phyloP scores from a whole-genome alignment of 1,140 invertebrate genomes.

The Melanaphis sacchari region DNA sequence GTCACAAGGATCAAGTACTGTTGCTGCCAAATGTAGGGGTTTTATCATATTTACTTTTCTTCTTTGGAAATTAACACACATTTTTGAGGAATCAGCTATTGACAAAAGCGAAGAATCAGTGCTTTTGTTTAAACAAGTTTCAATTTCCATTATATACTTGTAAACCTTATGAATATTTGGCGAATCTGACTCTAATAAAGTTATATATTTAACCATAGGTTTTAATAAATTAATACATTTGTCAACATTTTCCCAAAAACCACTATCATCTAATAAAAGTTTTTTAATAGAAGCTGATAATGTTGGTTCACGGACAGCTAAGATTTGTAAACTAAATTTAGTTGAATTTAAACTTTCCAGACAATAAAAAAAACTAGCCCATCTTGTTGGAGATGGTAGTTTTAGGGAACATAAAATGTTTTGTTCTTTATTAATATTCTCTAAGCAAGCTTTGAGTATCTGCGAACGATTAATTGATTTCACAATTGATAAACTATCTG shows the following conservation, averaged over 20 bases:
- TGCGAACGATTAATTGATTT: neutral
- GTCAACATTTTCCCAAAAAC: neutral
- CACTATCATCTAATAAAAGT: neutral
- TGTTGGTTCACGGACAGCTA: neutral
- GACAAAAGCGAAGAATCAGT: neutral
- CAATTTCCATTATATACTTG: neutral
- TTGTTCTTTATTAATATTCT: neutral
- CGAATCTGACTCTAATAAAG: neutral
- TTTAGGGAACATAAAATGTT: neutral
- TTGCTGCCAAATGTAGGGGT: slow-evolving; percentile 5
- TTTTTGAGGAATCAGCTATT: neutral
- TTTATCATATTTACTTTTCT: neutral
- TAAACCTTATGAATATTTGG: neutral
- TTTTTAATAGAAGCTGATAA: neutral
- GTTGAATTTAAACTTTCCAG: neutral
- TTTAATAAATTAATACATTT: neutral
- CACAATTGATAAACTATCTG: neutral
- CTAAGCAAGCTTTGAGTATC: neutral
- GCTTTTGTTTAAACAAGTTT: neutral
- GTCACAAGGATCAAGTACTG: neutral
- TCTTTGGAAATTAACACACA: neutral
- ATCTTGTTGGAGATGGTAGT: neutral
- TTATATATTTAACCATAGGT: neutral
- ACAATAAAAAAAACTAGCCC: slow-evolving; percentile 4
- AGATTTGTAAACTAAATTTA: neutral